Evolutionary conservation across 92 coral and sea anemone species (phyloP), one percentile per base, ranked within the genome.

Genomic region (Umimayanthus kanabou): DNA sequence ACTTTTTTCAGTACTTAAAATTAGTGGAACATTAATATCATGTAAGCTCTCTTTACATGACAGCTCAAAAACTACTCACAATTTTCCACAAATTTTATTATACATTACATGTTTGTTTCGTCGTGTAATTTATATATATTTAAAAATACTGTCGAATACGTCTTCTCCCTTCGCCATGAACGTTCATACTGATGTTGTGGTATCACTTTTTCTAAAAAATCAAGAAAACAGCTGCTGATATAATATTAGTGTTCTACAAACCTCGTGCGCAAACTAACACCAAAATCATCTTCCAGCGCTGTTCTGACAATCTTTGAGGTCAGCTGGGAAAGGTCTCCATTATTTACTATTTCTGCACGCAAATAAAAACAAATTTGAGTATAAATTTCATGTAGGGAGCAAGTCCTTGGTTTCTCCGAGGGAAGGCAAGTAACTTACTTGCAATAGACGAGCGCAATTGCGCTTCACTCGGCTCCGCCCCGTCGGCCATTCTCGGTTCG

Each of bases 261-360:
- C 99, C 99, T 93, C 65, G 81, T 84, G 37, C 76, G 76, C 77
- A 97, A 85, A 80, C 92, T 90, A 2, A 92, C 95, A 15, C 87
- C 90, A 80, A 92, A 95, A 50, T 90, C 89, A 49, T 93, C 90
- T 77, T 97, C 99, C 57, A 97, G 87, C 26, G 87, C 87, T 40
- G 85, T 81, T 76, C 99, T 85, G 47, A 97, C 96, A 9, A 92
- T 93, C 72, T 96, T 91, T 0, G 99, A 97, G n/a, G 99, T 97
- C 57, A 97, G 67, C 69, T 90, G 85, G 4, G 95, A 83, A 47
- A 97, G 92, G 88, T 97, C 99, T 15, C 93, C 94, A 50, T 89
- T 87, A 67, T 89, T 81, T 77, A 97, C 88, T 91, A 97, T 97
- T 80, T 84, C 99, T 97, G 89, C 65, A 53, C 67, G 80, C 33